A percentile compares a stretch with the other conserved stretches of the same genome.
Evolutionary conservation across 2,797 vertebrate genomes (phyloP).

Genomic region (Poecilia picta): DNA sequence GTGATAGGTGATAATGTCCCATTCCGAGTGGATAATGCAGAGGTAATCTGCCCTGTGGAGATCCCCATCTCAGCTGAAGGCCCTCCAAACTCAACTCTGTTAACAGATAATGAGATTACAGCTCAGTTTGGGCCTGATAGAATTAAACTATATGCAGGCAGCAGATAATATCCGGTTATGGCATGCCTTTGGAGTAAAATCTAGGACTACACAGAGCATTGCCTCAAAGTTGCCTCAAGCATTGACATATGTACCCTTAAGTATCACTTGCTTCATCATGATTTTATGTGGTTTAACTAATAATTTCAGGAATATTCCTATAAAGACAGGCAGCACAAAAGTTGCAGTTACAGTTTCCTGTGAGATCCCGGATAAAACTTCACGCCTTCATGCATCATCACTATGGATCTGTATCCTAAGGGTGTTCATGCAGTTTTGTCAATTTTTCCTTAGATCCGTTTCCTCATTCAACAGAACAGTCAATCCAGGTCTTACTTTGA

Average conservation of each 20-base stretch:
- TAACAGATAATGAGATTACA: conserved; percentile 79
- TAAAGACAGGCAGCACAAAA: neutral
- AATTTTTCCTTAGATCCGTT: conserved; percentile 13
- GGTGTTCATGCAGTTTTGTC: conserved; percentile 21
- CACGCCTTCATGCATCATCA: conserved; percentile 21
- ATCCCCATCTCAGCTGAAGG: conserved; percentile 62
- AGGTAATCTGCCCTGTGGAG: conserved; percentile 74
- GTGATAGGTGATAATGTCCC: conserved; percentile 76
- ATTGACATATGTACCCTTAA: neutral
- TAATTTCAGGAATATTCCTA: neutral
- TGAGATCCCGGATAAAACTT: conserved; percentile 3
- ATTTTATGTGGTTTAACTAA: neutral
- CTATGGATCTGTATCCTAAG: conserved; percentile 7
- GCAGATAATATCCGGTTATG: conserved; percentile 59
- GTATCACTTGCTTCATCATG: neutral
- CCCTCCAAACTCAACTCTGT: conserved; percentile 63
- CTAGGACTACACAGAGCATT: conserved; percentile 7
- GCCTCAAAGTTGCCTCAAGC: conserved; percentile 10
- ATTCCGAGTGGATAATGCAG: conserved; percentile 78
- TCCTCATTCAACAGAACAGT: conserved; percentile 7
- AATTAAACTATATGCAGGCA: conserved; percentile 69
- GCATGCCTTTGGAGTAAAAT: conserved; percentile 17
- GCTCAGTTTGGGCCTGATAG: conserved; percentile 59
- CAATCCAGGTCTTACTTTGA: conserved; percentile 2
- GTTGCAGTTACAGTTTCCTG: neutral